Percentiles rank a stretch among this genome's conserved stretches.
Conservation (phyloP, 2,113 vertebrate genomes). For the Shinisaurus crocodilurus region DNA sequence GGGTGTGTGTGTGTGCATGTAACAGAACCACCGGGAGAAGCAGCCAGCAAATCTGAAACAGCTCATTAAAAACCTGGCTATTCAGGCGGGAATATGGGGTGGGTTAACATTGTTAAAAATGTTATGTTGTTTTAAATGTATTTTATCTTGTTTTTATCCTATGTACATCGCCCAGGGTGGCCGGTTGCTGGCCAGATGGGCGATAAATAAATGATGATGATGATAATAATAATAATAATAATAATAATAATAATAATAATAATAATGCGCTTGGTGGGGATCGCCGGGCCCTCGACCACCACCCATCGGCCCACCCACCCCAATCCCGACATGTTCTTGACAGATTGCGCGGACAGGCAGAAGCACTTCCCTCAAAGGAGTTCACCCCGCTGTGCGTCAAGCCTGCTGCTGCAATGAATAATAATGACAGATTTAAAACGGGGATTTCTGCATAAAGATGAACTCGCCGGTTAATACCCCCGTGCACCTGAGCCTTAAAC, state of each 20-base stretch:
- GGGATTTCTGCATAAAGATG: conserved; percentile 65
- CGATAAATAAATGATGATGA: too few species aligned
- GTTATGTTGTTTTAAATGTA: too few species aligned
- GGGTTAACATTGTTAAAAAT: too few species aligned
- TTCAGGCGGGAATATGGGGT: too few species aligned
- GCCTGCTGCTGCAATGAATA: conserved; percentile 61
- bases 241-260: too few species aligned
- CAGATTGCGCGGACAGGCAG: background rate
- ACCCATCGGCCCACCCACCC: background rate
- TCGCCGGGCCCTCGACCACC: background rate
- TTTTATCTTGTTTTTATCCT: too few species aligned
- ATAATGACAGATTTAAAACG: conserved; percentile 63
- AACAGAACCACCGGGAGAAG: background rate
- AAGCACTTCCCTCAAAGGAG: conserved; percentile 24
- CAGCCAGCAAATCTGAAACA: background rate
- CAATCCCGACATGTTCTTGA: too few species aligned
- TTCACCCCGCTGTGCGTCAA: conserved; percentile 51
- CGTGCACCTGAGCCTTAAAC: conserved; percentile 77
- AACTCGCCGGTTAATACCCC: conserved; percentile 55
- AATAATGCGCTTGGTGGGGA: background rate
- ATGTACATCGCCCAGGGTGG: too few species aligned
- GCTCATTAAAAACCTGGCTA: too few species aligned
- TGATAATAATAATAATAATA: too few species aligned
- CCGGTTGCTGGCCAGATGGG: too few species aligned
- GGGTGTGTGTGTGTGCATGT: too few species aligned